A percentile compares a stretch with the other conserved stretches of the same genome.
These are phyloP conservation scores for Sylvilagus floridanus DNA, from an alignment of 2,797 vertebrate species.

Conservation along the genomic window DNA sequence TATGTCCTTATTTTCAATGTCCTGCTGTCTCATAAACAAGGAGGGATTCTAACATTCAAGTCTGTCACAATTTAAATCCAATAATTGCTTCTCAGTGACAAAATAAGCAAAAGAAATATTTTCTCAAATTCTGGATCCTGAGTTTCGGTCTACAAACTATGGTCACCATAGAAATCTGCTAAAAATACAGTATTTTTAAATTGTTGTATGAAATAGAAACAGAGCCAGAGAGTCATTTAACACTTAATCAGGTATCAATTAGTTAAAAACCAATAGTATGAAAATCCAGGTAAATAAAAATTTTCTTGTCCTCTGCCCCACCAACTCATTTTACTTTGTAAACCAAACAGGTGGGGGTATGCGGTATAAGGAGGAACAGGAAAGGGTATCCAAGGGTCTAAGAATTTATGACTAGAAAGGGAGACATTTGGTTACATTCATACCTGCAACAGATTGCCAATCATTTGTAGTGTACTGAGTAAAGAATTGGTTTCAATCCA, in stretches of 20 bases:
- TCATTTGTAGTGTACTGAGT: constrained; percentile 65
- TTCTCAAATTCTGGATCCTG: constrained; percentile 24
- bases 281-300: constrained; percentile 59
- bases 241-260: background rate
- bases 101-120: constrained; percentile 29
- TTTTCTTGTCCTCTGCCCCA: background rate
- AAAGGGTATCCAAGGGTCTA: constrained; percentile 61
- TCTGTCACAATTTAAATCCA: constrained; percentile 18
- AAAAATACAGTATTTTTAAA: constrained; percentile 40
- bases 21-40: background rate
- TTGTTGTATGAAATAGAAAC: constrained; percentile 38
- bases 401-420: constrained; percentile 65
- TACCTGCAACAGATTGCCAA: constrained; percentile 57
- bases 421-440: constrained; percentile 67
- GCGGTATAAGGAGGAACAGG: background rate
- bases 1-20: constrained; percentile 17
- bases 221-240: background rate
- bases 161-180: constrained; percentile 34
- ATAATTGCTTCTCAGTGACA: background rate
- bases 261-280: constrained; percentile 10
- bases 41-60: background rate
- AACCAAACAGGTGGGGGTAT: background rate
- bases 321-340: constrained; percentile 1
- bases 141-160: constrained; percentile 60
- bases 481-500: constrained; percentile 67